Evolutionary conservation across 2,797 vertebrate genomes (phyloP), one percentile per base, ranked within the genome.

Genomic region (Enteromius treurensis): DNA sequence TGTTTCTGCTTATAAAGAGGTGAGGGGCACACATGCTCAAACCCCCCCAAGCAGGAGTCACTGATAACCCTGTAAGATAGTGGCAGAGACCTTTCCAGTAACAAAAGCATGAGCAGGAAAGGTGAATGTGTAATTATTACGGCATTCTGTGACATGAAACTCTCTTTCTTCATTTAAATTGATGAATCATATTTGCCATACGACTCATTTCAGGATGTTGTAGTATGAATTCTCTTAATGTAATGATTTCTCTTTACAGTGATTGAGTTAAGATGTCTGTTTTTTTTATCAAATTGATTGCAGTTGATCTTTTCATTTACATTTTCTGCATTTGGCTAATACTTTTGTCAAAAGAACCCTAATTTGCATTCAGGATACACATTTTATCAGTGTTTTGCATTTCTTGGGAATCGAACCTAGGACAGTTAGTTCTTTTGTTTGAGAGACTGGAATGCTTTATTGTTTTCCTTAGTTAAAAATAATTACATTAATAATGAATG

Each of bases 1-100:
- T 88, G 86, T 75, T 26, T 11, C 45, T 89, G 88, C 90, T 94
- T 95, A 94, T 95, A 95, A 93, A 92, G 92, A 90, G 87, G 51
- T 81, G 81, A 79, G 58, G 64, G 85, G 81, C 70, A 65, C 83
- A 86, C 80, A 92, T 82, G 80, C 65, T 82, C 80, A 83, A 77
- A 55, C 37, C 8, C 67, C 60, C 21, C n/a, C 3, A 42, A 49
- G 23, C 74, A 70, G 89, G 79, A 90, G 79, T 82, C 86, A 86
- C 79, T 89, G 93, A 94, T 94, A 90, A 55, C 53, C 87, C 87
- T 80, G 40, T 73, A 70, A 89, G 92, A 94, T 93, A 94, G 68
- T 86, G 84, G 58, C 83, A 79, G 89, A 91, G 94, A 95, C 94
- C 94, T 95, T 96, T 95, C 89, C 86, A 87, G 85, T 91, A 89